A percentile compares a stretch with the other conserved stretches of the same genome.
These are phyloP conservation scores for Passer montanus DNA, from an alignment of 2,113 vertebrate genomes.

Conservation along the genomic window DNA sequence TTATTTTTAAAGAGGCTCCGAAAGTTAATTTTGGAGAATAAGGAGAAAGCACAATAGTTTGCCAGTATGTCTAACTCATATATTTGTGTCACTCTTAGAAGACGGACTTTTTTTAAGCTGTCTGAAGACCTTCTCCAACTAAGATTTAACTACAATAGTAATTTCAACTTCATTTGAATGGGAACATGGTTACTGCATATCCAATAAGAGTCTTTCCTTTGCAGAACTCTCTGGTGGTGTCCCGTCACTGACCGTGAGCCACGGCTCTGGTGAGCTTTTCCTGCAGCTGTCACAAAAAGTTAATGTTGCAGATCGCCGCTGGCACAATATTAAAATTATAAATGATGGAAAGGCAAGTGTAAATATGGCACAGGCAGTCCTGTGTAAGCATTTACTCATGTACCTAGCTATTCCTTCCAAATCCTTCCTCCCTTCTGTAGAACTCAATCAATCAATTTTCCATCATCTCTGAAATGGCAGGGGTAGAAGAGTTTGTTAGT, in stretches of 20 bases:
- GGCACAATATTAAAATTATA: conserved; percentile 86
- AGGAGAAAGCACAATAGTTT: neutral
- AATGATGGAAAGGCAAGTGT: conserved; percentile 84
- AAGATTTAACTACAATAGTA: neutral
- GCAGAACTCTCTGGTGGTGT: conserved; percentile 83
- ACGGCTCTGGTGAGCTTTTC: conserved; percentile 82
- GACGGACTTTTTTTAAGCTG: neutral
- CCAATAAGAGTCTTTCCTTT: neutral
- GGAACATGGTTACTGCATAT: neutral
- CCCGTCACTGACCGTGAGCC: conserved; percentile 80
- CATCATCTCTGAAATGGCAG: neutral
- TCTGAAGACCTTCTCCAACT: neutral
- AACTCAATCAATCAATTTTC: neutral
- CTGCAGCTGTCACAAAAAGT: conserved; percentile 76
- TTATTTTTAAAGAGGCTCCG: neutral
- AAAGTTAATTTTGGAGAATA: neutral
- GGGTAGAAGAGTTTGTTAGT: neutral
- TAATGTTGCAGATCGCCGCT: conserved; percentile 80
- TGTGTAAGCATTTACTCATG: neutral
- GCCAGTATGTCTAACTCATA: neutral
- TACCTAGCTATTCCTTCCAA: neutral
- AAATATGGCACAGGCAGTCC: neutral
- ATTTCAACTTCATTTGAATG: neutral
- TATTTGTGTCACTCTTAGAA: neutral
- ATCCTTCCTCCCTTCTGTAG: neutral